Percentiles rank a stretch among this genome's conserved stretches.
These are phyloP conservation scores for Chaetodon auriga DNA, from an alignment of 2,113 vertebrate species.

Conservation along the genomic window DNA sequence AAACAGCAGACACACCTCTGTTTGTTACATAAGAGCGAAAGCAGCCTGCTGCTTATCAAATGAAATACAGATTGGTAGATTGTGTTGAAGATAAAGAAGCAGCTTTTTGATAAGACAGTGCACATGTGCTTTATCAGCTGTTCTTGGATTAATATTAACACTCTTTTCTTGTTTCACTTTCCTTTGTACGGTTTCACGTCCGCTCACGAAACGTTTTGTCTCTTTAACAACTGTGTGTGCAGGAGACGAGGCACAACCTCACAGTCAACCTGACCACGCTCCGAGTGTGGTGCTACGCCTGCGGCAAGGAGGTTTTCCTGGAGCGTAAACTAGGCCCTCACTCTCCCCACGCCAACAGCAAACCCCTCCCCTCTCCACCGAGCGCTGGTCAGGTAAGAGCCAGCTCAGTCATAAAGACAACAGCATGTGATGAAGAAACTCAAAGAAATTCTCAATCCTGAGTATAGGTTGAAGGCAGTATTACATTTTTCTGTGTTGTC, in stretches of 20 bases:
- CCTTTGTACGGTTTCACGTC: neutral
- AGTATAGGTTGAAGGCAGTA: neutral
- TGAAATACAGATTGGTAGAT: neutral
- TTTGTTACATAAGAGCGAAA: constrained; percentile 18
- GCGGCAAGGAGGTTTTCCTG: constrained; percentile 97
- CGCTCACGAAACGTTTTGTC: neutral
- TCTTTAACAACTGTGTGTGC: neutral
- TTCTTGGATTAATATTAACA: constrained; percentile 10
- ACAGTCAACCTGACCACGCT: constrained; percentile 98
- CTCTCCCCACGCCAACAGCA: constrained; percentile 81
- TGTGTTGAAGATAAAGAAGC: constrained; percentile 11
- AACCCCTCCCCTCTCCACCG: constrained; percentile 82
- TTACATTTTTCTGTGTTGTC: neutral
- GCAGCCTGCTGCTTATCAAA: neutral
- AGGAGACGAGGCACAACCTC: constrained; percentile 95
- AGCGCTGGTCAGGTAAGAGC: constrained; percentile 85
- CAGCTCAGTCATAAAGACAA: neutral
- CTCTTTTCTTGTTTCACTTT: constrained; percentile 2
- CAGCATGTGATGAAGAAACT: neutral
- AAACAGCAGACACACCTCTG: neutral
- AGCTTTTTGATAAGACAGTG: neutral
- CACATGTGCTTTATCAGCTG: constrained; percentile 1
- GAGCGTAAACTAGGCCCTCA: constrained; percentile 93
- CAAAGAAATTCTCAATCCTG: neutral
- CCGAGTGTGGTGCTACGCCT: constrained; percentile 98